A percentile compares a stretch with the other conserved stretches of the same genome.
Conservation (phyloP, 2,888 invertebrate species). For the Agriopis leucophaearia region DNA sequence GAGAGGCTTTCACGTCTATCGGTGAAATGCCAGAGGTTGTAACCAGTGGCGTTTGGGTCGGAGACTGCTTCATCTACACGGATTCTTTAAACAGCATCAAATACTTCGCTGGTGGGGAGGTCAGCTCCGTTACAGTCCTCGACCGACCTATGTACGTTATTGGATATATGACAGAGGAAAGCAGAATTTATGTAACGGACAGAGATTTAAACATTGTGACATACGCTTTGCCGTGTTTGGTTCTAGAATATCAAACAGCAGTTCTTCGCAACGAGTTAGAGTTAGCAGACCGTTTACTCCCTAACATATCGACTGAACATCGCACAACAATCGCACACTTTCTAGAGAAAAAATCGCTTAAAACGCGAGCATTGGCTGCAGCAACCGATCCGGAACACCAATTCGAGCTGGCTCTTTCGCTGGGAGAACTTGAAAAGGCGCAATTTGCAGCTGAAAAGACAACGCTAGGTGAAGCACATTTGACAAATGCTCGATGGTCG, state of each 20-base stretch:
- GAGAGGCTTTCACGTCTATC: slow-evolving; percentile 2
- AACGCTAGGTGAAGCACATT: neutral
- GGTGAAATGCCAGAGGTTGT: neutral
- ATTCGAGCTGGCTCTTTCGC: slow-evolving; percentile 19
- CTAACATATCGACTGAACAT: neutral
- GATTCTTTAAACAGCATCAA: slow-evolving; percentile 8
- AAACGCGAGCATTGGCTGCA: neutral
- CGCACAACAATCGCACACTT: slow-evolving; percentile 14
- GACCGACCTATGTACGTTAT: slow-evolving; percentile 12
- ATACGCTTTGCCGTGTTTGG: slow-evolving; percentile 1
- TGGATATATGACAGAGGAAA: slow-evolving; percentile 14
- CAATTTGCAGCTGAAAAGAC: neutral
- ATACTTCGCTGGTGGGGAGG: slow-evolving; percentile 11
- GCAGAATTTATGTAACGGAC: slow-evolving; percentile 16
- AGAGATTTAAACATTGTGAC: slow-evolving; percentile 12
- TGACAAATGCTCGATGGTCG: slow-evolving; percentile 2
- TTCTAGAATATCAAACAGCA: slow-evolving; percentile 11
- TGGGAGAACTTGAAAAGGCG: slow-evolving; percentile 16
- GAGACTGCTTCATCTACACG: slow-evolving; percentile 20
- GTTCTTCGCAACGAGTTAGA: slow-evolving; percentile 1
- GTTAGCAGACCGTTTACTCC: slow-evolving; percentile 5
- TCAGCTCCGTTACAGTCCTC: neutral
- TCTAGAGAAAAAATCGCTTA: slow-evolving; percentile 5
- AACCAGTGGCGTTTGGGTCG: slow-evolving; percentile 18
- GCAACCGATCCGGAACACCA: slow-evolving; percentile 9